phyloP scores from a whole-genome alignment of 64 coral and sea anemone species.

The Anthopleura sola region DNA sequence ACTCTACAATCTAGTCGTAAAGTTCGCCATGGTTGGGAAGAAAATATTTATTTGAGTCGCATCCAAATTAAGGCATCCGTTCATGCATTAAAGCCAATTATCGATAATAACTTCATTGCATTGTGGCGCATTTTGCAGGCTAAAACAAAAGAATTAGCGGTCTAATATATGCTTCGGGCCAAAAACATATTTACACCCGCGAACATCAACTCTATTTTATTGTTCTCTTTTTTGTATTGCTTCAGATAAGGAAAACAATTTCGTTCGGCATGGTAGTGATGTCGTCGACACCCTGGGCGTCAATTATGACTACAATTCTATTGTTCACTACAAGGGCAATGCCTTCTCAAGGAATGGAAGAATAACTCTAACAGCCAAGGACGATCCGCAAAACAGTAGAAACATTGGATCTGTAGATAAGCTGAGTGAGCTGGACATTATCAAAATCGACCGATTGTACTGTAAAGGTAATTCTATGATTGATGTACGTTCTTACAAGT shows the following conservation, averaged over 20 bases:
- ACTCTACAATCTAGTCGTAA: too few relatives aligned
- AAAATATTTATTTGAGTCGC: too few relatives aligned
- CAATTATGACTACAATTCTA: not conserved
- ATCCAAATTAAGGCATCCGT: too few relatives aligned
- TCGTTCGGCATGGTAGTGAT: not conserved
- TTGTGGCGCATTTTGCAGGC: too few relatives aligned
- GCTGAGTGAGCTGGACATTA: not conserved
- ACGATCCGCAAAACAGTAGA: not conserved
- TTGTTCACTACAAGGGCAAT: not conserved
- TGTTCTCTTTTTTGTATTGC: not conserved
- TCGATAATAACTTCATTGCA: too few relatives aligned
- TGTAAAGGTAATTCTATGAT: not conserved
- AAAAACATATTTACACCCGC: too few relatives aligned
- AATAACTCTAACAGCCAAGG: not conserved
- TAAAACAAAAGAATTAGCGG: too few relatives aligned
- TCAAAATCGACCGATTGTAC: slow-evolving; percentile 3
- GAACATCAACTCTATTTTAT: too few relatives aligned
- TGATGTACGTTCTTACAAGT: not conserved
- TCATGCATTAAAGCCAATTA: too few relatives aligned
- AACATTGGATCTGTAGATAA: not conserved
- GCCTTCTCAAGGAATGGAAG: not conserved
- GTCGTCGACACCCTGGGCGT: not conserved
- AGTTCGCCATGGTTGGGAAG: too few relatives aligned
- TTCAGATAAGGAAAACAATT: not conserved
- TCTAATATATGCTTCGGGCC: too few relatives aligned